These are phyloP conservation scores for Mormyrus iriodes DNA, from an alignment of 2,113 vertebrate genomes.

Conservation along the genomic window DNA sequence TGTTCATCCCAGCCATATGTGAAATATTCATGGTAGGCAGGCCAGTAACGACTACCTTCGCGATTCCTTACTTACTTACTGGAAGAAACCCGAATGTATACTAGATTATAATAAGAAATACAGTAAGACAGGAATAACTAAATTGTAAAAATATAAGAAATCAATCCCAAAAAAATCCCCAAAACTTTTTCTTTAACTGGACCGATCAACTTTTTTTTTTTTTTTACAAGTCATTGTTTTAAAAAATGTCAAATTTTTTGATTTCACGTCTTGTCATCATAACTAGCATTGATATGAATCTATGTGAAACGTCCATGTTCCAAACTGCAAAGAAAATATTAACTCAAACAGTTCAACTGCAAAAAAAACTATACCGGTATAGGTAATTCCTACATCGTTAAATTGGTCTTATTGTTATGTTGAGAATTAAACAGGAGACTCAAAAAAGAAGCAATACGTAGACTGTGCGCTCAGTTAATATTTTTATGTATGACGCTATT, in stretches of 20 bases:
- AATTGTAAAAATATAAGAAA: not conserved
- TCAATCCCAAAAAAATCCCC: not conserved
- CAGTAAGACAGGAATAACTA: not conserved
- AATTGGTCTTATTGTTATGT: not conserved
- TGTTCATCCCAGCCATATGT: not conserved
- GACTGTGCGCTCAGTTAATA: not conserved
- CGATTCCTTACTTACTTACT: not conserved
- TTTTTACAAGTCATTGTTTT: not conserved
- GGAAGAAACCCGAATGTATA: not conserved
- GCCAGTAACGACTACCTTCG: not conserved
- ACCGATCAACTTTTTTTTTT: not conserved
- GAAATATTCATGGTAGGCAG: not conserved
- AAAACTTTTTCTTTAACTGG: not conserved
- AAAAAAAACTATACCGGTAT: not conserved
- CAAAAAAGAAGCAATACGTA: not conserved
- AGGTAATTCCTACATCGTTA: not conserved
- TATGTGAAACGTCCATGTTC: not conserved
- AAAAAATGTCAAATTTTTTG: not conserved
- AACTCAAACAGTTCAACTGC: not conserved
- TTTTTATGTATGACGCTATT: not conserved
- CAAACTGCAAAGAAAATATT: not conserved
- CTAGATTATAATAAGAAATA: not conserved
- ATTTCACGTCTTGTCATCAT: not conserved
- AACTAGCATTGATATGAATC: not conserved
- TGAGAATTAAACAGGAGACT: not conserved